Conservation (phyloP, 2,888 invertebrate species). For the Lissocephala sabroskyi region DNA sequence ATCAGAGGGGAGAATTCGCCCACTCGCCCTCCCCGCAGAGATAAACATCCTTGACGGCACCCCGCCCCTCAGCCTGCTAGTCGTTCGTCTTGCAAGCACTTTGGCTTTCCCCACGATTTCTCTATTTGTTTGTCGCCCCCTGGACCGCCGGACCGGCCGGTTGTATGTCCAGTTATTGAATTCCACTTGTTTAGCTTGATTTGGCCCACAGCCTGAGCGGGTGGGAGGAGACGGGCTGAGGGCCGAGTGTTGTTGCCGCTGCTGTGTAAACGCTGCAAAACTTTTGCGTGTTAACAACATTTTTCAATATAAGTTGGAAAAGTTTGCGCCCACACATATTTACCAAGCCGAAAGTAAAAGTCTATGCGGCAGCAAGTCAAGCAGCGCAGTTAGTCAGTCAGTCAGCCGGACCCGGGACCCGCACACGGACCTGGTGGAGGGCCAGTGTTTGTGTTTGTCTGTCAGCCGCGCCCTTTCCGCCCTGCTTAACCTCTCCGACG, state of each 20-base stretch:
- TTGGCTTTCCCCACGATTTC: constrained; percentile 43
- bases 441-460: too few species aligned
- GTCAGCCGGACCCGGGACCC: constrained; percentile 23
- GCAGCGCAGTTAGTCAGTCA: constrained; percentile 47
- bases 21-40: background rate
- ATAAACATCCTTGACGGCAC: constrained; percentile 5
- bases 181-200: constrained; percentile 58
- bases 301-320: constrained; percentile 63
- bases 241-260: constrained; percentile 22
- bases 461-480: background rate
- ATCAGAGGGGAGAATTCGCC: constrained; percentile 16
- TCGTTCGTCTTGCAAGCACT: constrained; percentile 45
- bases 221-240: constrained; percentile 15
- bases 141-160: too few species aligned
- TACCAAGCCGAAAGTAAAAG: constrained; percentile 59
- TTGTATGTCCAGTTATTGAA: constrained; percentile 47
- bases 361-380: constrained; percentile 61
- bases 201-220: constrained; percentile 21
- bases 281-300: constrained; percentile 63
- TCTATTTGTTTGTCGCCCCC: constrained; percentile 44
- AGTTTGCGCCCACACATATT: constrained; percentile 45
- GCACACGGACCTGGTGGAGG: background rate
- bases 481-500: too few species aligned
- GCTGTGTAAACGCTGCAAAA: constrained; percentile 59
- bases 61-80: too few species aligned